Evolutionary conservation across 2,888 invertebrate genomes (phyloP).

Genomic region (Limenitis arthemis): DNA sequence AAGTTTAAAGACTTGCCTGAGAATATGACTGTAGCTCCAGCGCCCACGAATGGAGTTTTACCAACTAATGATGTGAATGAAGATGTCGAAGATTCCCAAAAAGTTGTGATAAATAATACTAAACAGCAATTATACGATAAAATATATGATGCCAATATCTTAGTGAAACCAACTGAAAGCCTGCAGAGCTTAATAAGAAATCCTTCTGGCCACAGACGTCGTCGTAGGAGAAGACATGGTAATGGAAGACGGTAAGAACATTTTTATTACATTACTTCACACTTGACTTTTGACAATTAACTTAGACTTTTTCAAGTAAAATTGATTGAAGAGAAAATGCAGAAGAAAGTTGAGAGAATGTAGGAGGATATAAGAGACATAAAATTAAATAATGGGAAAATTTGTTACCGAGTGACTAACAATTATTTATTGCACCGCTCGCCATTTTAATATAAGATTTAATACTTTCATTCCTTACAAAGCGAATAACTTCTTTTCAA

Average conservation of each 20-base stretch:
- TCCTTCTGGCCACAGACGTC: constrained; percentile 35
- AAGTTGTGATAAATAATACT: constrained; percentile 40
- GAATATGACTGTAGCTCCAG: constrained; percentile 60
- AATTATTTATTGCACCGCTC: too few species aligned
- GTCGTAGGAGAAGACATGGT: constrained; percentile 55
- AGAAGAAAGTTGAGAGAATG: too few species aligned
- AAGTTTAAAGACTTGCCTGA: constrained; percentile 59
- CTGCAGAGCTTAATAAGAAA: constrained; percentile 51
- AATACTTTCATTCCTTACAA: not conserved
- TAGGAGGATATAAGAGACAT: too few species aligned
- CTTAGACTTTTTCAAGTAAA: too few species aligned
- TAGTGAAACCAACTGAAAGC: constrained; percentile 57
- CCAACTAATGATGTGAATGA: constrained; percentile 53
- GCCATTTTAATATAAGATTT: too few species aligned
- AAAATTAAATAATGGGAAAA: too few species aligned
- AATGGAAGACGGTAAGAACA: constrained; percentile 54
- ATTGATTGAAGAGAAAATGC: too few species aligned
- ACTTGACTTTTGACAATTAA: too few species aligned
- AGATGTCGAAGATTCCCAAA: constrained; percentile 33
- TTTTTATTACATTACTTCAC: not conserved
- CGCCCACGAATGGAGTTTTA: constrained; percentile 61
- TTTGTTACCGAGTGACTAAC: too few species aligned
- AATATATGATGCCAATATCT: constrained; percentile 40
- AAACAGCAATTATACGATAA: constrained; percentile 37
- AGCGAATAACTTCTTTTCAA: not conserved